These are phyloP conservation scores for Polymixis flavicincta DNA, from an alignment of 2,888 invertebrate genomes.

Conservation along the genomic window DNA sequence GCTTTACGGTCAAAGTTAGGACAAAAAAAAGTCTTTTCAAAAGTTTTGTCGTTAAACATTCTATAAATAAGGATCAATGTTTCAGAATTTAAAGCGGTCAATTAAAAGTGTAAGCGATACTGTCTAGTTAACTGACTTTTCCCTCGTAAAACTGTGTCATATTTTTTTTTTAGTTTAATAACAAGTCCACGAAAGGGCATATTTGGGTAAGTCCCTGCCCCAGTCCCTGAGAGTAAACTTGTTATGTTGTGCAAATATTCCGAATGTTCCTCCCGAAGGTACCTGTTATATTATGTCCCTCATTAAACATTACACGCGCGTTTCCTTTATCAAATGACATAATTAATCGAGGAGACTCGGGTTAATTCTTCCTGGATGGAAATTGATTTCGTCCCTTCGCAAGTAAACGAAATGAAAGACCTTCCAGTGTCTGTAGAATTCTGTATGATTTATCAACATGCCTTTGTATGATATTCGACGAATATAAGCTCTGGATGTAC, in stretches of 20 bases:
- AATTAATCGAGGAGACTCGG: slow-evolving; percentile 40
- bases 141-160: neutral
- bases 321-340: slow-evolving; percentile 40
- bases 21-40: neutral
- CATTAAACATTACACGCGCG: slow-evolving; percentile 43
- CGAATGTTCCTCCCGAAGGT: slow-evolving; percentile 22
- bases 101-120: slow-evolving; percentile 5
- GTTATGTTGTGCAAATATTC: slow-evolving; percentile 25
- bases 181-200: no score
- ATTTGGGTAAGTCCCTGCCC: neutral
- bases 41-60: slow-evolving; percentile 24
- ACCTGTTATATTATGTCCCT: slow-evolving; percentile 40
- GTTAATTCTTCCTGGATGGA: slow-evolving; percentile 32
- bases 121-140: neutral
- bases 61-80: slow-evolving; percentile 21
- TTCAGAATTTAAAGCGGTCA: slow-evolving; percentile 19
- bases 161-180: no score
- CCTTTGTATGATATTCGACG: no score
- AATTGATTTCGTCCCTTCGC: slow-evolving; percentile 25
- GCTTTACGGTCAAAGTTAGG: neutral
- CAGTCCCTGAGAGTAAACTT: slow-evolving; percentile 6
- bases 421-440: slow-evolving; percentile 28
- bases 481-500: slow-evolving; percentile 42
- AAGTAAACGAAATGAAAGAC: slow-evolving; percentile 41
- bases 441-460: slow-evolving; percentile 25